These are phyloP conservation scores for Octopus sinensis DNA, from an alignment of 1,140 invertebrate species.

Conservation along the genomic window DNA sequence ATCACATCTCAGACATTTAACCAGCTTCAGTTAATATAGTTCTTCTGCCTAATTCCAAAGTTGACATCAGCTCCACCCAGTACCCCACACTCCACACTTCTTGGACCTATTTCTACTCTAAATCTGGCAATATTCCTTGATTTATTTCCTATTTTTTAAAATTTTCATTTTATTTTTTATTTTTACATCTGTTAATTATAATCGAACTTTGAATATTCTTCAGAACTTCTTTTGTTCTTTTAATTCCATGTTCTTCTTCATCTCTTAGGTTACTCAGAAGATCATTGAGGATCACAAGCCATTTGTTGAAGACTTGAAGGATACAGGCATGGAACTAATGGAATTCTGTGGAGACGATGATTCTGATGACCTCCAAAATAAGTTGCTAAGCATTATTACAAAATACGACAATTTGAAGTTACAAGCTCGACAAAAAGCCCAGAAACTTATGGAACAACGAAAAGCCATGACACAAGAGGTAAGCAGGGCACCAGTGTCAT, in stretches of 20 bases:
- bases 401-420: constrained; percentile 80
- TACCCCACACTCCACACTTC: no score
- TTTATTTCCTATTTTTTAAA: no score
- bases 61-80: no score
- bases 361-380: constrained; percentile 80
- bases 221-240: no score
- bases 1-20: no score
- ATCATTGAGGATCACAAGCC: constrained; percentile 93
- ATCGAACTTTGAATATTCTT: no score
- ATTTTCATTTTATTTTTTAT: no score
- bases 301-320: constrained; percentile 92
- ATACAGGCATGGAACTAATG: constrained; percentile 83
- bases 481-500: not conserved
- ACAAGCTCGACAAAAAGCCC: constrained; percentile 77
- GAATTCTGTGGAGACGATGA: constrained; percentile 89
- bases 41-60: no score
- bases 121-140: no score
- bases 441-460: constrained; percentile 77
- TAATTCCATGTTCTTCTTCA: not conserved
- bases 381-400: constrained; percentile 82
- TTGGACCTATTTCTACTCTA: no score
- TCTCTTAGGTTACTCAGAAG: constrained; percentile 64
- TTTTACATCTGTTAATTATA: no score
- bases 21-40: no score
- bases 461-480: constrained; percentile 65